Base-by-base conservation (phyloP, 2,113 vertebrate genomes). In the Amphiprion percula region DNA sequence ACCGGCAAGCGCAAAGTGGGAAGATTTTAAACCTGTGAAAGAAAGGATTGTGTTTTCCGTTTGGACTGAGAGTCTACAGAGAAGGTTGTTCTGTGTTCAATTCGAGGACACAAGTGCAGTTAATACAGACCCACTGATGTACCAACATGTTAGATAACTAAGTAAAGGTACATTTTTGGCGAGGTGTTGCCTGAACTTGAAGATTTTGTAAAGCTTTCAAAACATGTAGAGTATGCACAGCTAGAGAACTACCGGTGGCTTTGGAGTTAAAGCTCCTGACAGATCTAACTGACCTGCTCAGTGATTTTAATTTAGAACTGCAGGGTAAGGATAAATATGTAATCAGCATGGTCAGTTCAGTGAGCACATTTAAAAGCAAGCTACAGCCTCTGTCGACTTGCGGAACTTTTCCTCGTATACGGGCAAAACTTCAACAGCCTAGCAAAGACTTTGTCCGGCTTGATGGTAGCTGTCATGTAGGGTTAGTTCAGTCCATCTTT, bases 161-260 rank as follows among this genome's bases (percentile, higher is more conserved):
- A 58, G 6, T 7, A 37, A 7, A 37, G 33, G 33, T 37, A 37
- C 1, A 47, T 16, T 50, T 52, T 53, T 52, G 16, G 47, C 5
- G 0, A 67, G n/a, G 16, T 66, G 63, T 66, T 50, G 28, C 63
- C 19, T 66, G 14, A 67, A 68, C 52, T 37, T 4, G 33, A 67
- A 33, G 66, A 68, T 23, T 68, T 68, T 52, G 19, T 53, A 49
- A 67, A 67, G 47, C 26, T 67, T 55, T 68, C 49, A 68, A 68
- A 68, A 24, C 30, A 37, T 23, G 19, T 19, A 37, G 30, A 68
- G 17, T 41, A 55, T 19, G 50, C 21, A 21, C 50, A 54, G 30
- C 65, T 23, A 16, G 49, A 54, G 65, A 28, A 53, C n/a, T 53
- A 8, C 19, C 26, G 54, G 50, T 5, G n/a, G 30, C 11, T 37